Conservation (phyloP, 2,113 vertebrate genomes). For the Upupa epops region DNA sequence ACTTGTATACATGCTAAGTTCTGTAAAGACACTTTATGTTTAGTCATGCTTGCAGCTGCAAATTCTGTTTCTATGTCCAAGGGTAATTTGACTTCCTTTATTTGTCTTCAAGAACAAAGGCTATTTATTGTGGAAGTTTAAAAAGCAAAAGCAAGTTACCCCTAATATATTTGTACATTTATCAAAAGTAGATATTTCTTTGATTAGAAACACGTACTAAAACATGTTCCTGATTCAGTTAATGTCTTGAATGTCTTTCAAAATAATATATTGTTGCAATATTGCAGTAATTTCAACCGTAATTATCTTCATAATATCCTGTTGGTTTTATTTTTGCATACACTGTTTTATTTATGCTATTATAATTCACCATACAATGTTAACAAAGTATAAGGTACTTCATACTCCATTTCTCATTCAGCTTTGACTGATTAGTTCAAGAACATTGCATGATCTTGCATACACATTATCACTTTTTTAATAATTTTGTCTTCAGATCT, state of each 20-base stretch:
- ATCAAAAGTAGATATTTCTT: neutral
- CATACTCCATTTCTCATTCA: conserved; percentile 23
- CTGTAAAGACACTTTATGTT: no score
- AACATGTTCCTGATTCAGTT: neutral
- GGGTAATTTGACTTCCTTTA: no score
- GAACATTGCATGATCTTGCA: conserved; percentile 43
- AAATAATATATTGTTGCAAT: neutral
- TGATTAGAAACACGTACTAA: neutral
- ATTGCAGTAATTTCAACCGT: neutral
- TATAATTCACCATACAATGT: conserved; percentile 11
- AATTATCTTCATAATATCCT: conserved; percentile 38
- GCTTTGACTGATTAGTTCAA: conserved; percentile 41
- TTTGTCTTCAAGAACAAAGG: no score
- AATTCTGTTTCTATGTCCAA: no score
- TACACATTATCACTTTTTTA: conserved; percentile 25
- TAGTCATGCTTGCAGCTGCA: no score
- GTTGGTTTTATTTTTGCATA: conserved; percentile 34
- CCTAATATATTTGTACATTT: neutral
- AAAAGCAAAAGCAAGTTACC: neutral
- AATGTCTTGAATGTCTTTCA: neutral
- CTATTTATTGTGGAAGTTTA: no score
- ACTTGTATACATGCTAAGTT: no score
- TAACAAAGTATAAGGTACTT: conserved; percentile 45
- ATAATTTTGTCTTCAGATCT: conserved; percentile 18
- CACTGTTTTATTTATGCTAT: conserved; percentile 35